These are phyloP conservation scores for Lasioglossum baleicum DNA, from an alignment of 1,140 invertebrate genomes.

Conservation along the genomic window DNA sequence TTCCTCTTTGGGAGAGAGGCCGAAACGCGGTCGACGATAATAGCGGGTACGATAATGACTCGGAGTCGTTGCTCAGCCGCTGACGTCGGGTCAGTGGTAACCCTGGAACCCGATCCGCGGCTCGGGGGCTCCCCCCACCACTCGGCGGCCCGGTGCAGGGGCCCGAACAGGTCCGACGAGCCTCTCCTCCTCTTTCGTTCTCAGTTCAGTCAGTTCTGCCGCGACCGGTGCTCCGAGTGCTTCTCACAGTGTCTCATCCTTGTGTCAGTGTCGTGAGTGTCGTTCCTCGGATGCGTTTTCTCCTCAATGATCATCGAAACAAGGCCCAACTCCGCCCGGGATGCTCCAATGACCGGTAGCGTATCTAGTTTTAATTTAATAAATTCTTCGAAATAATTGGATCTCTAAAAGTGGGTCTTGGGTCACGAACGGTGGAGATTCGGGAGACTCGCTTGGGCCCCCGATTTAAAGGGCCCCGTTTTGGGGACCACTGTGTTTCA, in stretches of 20 bases:
- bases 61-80: slow-evolving; percentile 45
- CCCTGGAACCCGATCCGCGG: slow-evolving; percentile 34
- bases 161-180: slow-evolving; percentile 40
- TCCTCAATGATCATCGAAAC: not conserved
- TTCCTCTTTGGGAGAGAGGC: not conserved
- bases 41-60: slow-evolving; percentile 49
- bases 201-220: slow-evolving; percentile 48
- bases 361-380: not conserved
- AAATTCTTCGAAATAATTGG: too few species aligned
- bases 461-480: too few species aligned
- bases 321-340: not conserved
- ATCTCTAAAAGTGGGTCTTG: too few species aligned
- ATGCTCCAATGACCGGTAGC: not conserved
- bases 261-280: not conserved
- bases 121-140: slow-evolving; percentile 54
- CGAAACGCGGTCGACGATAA: slow-evolving; percentile 41
- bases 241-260: not conserved
- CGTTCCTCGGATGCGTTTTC: not conserved
- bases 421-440: not conserved
- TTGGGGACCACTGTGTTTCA: too few species aligned
- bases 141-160: slow-evolving; percentile 29
- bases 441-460: not conserved
- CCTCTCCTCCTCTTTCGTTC: slow-evolving; percentile 29
- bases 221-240: slow-evolving; percentile 40
- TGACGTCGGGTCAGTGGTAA: slow-evolving; percentile 36